Conservation (phyloP, 2,797 vertebrate species). For the Notamacropus eugenii region DNA sequence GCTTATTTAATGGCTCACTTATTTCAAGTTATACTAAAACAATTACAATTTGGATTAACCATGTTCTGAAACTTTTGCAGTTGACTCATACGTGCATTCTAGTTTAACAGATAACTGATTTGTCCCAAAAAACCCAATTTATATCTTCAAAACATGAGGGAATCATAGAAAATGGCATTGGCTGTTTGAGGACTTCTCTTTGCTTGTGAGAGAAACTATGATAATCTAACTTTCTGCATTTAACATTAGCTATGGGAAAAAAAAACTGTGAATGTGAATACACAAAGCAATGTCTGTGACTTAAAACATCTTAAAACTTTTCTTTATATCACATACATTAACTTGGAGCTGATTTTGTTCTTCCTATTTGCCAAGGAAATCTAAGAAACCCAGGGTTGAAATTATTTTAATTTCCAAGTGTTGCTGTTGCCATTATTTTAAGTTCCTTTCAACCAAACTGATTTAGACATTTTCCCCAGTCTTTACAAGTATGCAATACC, state of each 20-base stretch:
- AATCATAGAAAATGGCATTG: background rate
- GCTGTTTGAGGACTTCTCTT: background rate
- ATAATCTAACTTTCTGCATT: background rate
- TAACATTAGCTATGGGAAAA: background rate
- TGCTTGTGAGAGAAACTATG: background rate
- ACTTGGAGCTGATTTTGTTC: background rate
- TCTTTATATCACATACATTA: background rate
- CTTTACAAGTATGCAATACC: background rate
- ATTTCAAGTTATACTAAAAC: background rate
- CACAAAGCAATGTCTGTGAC: background rate
- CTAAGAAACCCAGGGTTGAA: background rate
- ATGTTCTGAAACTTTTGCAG: background rate
- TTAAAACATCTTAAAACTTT: background rate
- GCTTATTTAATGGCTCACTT: background rate
- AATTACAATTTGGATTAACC: background rate
- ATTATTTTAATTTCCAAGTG: background rate
- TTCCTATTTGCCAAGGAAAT: background rate
- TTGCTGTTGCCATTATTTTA: background rate
- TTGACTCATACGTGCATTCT: background rate
- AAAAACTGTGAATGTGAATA: background rate
- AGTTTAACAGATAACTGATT: background rate
- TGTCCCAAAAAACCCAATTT: background rate
- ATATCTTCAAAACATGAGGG: background rate
- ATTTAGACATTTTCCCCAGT: background rate
- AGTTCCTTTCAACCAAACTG: background rate